Conservation (phyloP, 1,140 invertebrate species). For the Sminthurides bifidus region DNA sequence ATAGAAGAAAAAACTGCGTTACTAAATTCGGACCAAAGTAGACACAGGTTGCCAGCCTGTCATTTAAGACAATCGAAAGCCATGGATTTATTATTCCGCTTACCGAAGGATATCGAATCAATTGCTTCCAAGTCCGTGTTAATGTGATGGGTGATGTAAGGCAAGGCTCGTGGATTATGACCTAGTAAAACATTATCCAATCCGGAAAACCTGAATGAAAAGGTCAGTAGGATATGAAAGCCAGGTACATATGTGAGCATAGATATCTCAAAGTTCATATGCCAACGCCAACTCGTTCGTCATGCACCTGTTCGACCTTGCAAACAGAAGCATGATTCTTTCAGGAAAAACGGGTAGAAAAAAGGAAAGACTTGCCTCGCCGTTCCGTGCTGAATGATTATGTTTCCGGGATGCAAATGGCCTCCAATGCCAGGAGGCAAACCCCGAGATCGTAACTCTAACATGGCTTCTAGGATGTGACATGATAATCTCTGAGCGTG, state of each 20-base stretch:
- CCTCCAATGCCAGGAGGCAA: constrained; percentile 60
- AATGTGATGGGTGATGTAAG: constrained; percentile 45
- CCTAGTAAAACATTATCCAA: constrained; percentile 74
- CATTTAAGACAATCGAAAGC: neutral
- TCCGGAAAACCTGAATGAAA: constrained; percentile 51
- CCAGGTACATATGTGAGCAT: neutral
- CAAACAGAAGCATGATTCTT: too few species aligned
- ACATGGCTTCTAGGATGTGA: constrained; percentile 73
- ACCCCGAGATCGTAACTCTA: constrained; percentile 73
- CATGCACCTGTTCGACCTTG: too few species aligned
- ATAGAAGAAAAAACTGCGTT: neutral
- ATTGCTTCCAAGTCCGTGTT: constrained; percentile 45
- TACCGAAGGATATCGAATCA: constrained; percentile 66
- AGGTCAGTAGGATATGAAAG: neutral
- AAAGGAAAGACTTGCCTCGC: constrained; percentile 39
- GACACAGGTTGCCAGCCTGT: neutral
- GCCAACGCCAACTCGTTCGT: neutral
- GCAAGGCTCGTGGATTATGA: constrained; percentile 51
- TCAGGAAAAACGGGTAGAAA: too few species aligned
- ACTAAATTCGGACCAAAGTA: neutral
- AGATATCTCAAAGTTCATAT: neutral
- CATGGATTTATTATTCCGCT: constrained; percentile 15
- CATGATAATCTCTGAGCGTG: constrained; percentile 74
- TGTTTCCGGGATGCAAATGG: constrained; percentile 79
- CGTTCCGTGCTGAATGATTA: constrained; percentile 79